A percentile compares a stretch with the other conserved stretches of the same genome.
Conservation (phyloP, 2,113 vertebrate genomes). For the Gopherus evgoodei region DNA sequence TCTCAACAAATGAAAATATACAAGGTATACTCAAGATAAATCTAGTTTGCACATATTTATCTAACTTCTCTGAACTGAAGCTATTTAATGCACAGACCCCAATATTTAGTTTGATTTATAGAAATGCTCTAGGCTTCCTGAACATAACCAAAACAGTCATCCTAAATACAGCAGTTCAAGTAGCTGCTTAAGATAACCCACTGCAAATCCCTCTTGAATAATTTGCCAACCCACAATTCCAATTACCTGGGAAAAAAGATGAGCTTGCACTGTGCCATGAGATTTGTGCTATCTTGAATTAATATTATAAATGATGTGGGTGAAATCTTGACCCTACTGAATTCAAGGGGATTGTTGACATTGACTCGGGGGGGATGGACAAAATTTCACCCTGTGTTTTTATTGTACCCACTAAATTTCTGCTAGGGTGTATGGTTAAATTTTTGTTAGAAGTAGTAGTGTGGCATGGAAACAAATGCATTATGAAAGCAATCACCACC, state of each 20-base stretch:
- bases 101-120: background rate
- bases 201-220: background rate
- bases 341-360: background rate
- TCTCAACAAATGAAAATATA: background rate
- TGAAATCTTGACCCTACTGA: background rate
- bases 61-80: background rate
- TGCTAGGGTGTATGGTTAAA: background rate
- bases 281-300: background rate
- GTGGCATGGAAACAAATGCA: background rate
- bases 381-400: background rate
- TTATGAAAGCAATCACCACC: background rate
- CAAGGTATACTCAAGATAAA: fast-evolving
- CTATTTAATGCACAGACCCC: background rate
- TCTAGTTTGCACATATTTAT: background rate
- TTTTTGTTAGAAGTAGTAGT: background rate
- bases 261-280: background rate
- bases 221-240: background rate
- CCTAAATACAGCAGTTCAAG: background rate
- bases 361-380: background rate
- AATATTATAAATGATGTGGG: background rate
- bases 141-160: background rate
- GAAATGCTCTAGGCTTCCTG: background rate
- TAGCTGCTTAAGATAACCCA: background rate
- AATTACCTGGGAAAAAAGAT: background rate
- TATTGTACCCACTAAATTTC: constrained; percentile 4